Percentiles rank a stretch among this genome's conserved stretches.
phyloP scores from a whole-genome alignment of 2,797 vertebrate genomes.

The Choloepus didactylus region DNA sequence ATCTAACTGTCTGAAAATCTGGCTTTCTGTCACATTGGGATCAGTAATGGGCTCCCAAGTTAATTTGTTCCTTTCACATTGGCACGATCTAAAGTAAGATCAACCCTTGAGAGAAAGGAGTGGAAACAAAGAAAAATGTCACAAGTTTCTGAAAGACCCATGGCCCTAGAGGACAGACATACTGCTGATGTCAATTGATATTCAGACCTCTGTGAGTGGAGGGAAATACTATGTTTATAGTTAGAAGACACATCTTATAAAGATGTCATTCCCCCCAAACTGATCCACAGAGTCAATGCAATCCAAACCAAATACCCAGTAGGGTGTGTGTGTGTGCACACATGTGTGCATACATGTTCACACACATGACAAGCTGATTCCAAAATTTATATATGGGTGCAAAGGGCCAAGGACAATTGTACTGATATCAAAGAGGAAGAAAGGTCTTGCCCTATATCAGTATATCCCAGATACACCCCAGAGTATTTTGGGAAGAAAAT shows the following conservation, averaged over 20 bases:
- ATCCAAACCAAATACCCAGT: neutral
- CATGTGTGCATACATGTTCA: rapidly evolving
- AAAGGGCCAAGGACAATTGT: neutral
- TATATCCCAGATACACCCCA: too few relatives aligned
- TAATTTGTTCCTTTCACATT: slow-evolving; percentile 44
- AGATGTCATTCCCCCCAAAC: neutral
- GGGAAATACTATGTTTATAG: neutral
- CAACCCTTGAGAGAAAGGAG: slow-evolving; percentile 33
- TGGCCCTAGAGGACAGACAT: neutral
- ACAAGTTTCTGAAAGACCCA: neutral
- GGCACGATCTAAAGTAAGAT: neutral
- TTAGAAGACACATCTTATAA: neutral
- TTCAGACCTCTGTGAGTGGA: neutral
- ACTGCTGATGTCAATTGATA: neutral
- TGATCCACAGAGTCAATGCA: neutral
- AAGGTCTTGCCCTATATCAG: neutral
- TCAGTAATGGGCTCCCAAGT: neutral
- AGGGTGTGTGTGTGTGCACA: neutral
- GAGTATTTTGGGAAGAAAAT: too few relatives aligned
- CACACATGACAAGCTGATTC: neutral
- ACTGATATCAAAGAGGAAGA: neutral
- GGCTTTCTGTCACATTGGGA: neutral
- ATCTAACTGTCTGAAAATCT: neutral
- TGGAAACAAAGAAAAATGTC: neutral
- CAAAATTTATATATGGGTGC: neutral